phyloP scores from a whole-genome alignment of 2,113 vertebrate genomes.

The Delphinus delphis region DNA sequence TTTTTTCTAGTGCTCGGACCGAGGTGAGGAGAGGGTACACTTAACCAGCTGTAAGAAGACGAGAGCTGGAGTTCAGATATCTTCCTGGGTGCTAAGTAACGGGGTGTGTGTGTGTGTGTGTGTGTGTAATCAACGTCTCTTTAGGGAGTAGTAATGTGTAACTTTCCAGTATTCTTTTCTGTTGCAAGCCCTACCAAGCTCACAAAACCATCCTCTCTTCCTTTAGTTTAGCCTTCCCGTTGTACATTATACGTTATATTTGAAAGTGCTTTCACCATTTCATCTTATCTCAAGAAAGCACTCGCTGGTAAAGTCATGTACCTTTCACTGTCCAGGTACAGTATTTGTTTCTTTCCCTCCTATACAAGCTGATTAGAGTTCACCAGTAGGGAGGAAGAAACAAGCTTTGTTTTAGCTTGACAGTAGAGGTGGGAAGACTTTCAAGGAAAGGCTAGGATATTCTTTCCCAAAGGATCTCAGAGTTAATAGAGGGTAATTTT shows the following conservation, averaged over 20 bases:
- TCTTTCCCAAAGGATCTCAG: not conserved
- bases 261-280: not conserved
- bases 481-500: not conserved
- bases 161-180: not conserved
- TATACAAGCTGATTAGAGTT: not conserved
- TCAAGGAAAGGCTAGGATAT: not conserved
- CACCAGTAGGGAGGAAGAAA: not conserved
- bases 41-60: not conserved
- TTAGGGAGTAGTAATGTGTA: not conserved
- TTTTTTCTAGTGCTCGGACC: accelerated
- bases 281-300: not conserved
- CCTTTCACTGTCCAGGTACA: not conserved
- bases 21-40: not conserved
- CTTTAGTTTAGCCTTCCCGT: not conserved
- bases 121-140: not conserved
- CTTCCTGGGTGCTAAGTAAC: not conserved
- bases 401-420: not conserved
- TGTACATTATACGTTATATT: not conserved
- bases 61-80: not conserved
- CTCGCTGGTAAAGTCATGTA: not conserved
- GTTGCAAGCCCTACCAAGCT: not conserved
- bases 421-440: not conserved
- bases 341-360: not conserved
- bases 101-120: too few relatives aligned
- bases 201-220: not conserved